phyloP scores from a whole-genome alignment of 1,140 invertebrate species.

The Conus betulinus region DNA sequence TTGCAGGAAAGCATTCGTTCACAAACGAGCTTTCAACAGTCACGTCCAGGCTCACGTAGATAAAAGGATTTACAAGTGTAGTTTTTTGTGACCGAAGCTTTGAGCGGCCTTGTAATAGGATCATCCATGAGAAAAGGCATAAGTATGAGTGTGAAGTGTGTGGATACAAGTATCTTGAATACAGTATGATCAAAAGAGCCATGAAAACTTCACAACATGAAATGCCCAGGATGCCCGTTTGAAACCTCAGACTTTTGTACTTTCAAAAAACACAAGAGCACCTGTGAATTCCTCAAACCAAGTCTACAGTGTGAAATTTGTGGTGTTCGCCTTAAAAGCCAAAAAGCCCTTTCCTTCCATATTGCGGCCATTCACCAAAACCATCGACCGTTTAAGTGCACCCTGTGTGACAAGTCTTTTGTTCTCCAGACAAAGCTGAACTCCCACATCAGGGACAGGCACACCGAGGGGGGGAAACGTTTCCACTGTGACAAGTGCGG shows the following conservation, averaged over 20 bases:
- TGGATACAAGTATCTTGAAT: neutral
- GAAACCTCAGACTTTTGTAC: neutral
- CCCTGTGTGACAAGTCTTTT: neutral
- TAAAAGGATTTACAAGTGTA: neutral
- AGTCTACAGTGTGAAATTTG: neutral
- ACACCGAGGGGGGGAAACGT: constrained; percentile 28
- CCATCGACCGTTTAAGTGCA: neutral
- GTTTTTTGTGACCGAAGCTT: neutral
- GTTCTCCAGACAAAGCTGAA: constrained; percentile 22
- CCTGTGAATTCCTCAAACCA: neutral
- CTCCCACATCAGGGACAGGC: constrained; percentile 18
- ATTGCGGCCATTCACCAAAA: neutral
- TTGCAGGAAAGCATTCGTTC: neutral
- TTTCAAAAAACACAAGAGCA: neutral
- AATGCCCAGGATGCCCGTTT: neutral
- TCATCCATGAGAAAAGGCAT: neutral
- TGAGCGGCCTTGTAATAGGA: neutral
- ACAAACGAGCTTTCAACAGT: neutral
- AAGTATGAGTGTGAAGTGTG: neutral
- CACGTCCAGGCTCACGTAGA: neutral
- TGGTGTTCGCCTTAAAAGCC: neutral
- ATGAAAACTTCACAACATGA: neutral
- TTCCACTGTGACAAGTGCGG: constrained; percentile 35
- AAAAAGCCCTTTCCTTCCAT: neutral
- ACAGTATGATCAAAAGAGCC: neutral